Conservation (phyloP, 2,888 invertebrate species). For the Lacanobia wlatinum region DNA sequence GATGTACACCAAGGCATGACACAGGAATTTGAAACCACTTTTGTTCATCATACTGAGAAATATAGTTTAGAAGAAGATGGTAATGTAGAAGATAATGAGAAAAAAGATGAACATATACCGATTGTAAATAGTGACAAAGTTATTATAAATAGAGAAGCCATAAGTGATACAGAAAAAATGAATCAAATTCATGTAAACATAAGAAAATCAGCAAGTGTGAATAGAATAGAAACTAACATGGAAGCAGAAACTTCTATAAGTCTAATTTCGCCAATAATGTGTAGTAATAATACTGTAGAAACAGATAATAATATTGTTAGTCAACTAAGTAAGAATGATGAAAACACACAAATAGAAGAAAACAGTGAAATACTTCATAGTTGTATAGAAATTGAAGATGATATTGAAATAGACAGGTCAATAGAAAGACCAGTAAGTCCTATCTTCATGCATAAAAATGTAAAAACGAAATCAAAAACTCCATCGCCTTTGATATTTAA, state of each 20-base stretch:
- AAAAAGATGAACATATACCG: not conserved
- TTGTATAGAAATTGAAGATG: slow-evolving; percentile 29
- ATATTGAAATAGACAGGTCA: slow-evolving; percentile 41
- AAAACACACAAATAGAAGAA: slow-evolving; percentile 20
- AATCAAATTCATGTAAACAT: slow-evolving; percentile 22
- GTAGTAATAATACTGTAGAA: slow-evolving; percentile 39
- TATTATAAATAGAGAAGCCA: not conserved
- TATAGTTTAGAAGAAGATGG: not conserved
- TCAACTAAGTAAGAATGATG: not conserved
- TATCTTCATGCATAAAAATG: slow-evolving; percentile 70
- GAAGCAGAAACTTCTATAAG: slow-evolving; percentile 25
- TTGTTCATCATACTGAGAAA: slow-evolving; percentile 52
- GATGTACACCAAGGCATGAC: slow-evolving; percentile 73
- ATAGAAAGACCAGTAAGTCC: slow-evolving; percentile 73
- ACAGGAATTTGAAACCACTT: slow-evolving; percentile 78
- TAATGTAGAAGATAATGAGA: not conserved
- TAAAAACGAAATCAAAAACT: slow-evolving; percentile 60
- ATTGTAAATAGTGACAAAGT: not conserved
- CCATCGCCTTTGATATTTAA: slow-evolving; percentile 74
- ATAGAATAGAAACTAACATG: slow-evolving; percentile 9
- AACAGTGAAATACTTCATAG: slow-evolving; percentile 38
- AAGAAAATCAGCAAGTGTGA: not conserved
- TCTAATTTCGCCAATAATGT: slow-evolving; percentile 49
- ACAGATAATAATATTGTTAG: not conserved
- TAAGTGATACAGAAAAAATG: not conserved